phyloP scores from a whole-genome alignment of 1,140 invertebrate genomes.

The Homarus americanus region DNA sequence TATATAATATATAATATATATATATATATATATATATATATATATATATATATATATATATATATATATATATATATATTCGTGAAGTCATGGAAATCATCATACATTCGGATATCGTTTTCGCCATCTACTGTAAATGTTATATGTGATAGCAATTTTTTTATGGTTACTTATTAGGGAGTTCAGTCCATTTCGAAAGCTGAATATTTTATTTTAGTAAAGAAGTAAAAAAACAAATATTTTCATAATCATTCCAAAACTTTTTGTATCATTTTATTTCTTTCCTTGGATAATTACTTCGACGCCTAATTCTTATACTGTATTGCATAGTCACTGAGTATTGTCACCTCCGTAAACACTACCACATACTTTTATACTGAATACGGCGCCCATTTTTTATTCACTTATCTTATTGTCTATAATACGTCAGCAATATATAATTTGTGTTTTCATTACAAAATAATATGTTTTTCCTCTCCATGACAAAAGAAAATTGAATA shows the following conservation, averaged over 20 bases:
- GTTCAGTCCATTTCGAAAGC: background rate
- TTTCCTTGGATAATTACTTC: background rate
- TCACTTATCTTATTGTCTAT: no score
- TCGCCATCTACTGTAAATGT: background rate
- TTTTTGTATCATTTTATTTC: background rate
- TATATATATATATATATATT: background rate
- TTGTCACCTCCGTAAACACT: no score
- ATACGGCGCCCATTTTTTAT: no score
- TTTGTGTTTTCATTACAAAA: no score
- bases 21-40: no score
- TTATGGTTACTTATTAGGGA: conserved; percentile 15
- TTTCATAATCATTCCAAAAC: conserved; percentile 16
- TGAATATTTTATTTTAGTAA: background rate
- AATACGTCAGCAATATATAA: no score
- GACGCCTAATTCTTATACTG: background rate
- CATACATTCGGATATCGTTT: conserved; percentile 7
- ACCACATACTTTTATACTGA: no score
- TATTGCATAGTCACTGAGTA: background rate
- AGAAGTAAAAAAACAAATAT: conserved; percentile 1
- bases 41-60: background rate
- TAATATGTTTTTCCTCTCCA: no score
- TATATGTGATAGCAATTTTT: conserved; percentile 12
- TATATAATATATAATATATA: no score
- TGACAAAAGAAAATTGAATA: no score
- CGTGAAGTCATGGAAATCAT: background rate